Percentiles rank a stretch among this genome's conserved stretches.
Conservation (phyloP, 2,888 invertebrate species). For the Andricus quercusramuli region DNA sequence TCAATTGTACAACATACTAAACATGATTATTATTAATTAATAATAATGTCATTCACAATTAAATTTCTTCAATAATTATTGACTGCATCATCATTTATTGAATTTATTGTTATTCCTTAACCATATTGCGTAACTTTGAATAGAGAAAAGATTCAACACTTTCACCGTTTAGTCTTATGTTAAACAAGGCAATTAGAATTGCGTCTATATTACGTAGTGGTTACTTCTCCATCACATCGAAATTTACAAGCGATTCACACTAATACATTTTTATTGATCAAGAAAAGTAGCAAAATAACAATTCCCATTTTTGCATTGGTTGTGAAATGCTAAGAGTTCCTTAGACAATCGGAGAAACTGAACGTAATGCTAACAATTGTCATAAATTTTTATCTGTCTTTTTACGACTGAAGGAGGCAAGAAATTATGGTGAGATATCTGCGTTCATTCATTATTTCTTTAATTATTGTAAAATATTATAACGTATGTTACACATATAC, state of each 20-base stretch:
- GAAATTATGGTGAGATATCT: not conserved
- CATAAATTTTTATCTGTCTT: not conserved
- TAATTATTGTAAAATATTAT: not conserved
- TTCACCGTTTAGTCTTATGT: constrained; percentile 31
- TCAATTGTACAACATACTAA: not conserved
- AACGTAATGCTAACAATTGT: not conserved
- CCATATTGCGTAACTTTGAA: constrained; percentile 10
- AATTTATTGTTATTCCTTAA: not conserved
- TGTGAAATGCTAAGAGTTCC: not conserved
- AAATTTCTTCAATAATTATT: not conserved
- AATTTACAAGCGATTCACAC: not conserved
- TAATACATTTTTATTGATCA: not conserved
- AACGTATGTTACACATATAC: not conserved
- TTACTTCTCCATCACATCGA: not conserved
- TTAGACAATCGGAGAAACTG: not conserved
- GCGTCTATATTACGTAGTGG: constrained; percentile 21
- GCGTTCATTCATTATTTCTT: not conserved
- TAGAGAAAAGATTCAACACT: constrained; percentile 27
- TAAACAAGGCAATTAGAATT: constrained; percentile 32
- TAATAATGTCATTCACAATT: not conserved
- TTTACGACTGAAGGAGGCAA: not conserved
- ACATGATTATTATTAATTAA: not conserved
- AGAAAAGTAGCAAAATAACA: not conserved
- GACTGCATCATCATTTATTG: not conserved
- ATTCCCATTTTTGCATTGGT: not conserved